phyloP scores from a whole-genome alignment of 1,140 invertebrate genomes.

The Nylanderia fulva region DNA sequence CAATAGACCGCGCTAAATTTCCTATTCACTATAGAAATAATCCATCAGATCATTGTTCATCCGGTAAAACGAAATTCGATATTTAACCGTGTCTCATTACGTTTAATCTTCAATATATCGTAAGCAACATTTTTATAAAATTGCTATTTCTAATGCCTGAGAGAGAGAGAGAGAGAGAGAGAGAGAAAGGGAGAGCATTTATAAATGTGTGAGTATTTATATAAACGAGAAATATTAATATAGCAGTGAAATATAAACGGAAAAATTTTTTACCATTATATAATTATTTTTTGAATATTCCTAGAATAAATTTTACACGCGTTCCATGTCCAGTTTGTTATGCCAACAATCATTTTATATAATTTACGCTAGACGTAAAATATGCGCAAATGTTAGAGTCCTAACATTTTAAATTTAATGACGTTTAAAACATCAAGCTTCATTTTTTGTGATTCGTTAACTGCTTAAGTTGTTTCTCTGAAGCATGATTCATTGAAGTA shows the following conservation, averaged over 20 bases:
- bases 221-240: background rate
- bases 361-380: background rate
- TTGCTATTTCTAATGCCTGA: background rate
- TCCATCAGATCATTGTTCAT: background rate
- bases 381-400: background rate
- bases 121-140: background rate
- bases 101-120: background rate
- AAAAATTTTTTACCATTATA: background rate
- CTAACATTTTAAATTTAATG: conserved; percentile 42
- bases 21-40: conserved; percentile 19
- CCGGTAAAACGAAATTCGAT: background rate
- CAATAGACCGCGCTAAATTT: conserved; percentile 47
- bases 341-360: conserved; percentile 1
- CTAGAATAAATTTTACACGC: background rate
- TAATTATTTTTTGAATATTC: background rate
- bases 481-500: background rate
- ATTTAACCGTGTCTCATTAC: background rate
- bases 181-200: too few species aligned
- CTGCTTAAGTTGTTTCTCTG: background rate
- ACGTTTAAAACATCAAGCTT: background rate
- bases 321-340: background rate
- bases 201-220: background rate
- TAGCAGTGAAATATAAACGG: background rate
- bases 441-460: conserved; percentile 43
- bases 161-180: too few species aligned